Conservation (phyloP, 2,113 vertebrate species). For the Coregonus clupeaformis region DNA sequence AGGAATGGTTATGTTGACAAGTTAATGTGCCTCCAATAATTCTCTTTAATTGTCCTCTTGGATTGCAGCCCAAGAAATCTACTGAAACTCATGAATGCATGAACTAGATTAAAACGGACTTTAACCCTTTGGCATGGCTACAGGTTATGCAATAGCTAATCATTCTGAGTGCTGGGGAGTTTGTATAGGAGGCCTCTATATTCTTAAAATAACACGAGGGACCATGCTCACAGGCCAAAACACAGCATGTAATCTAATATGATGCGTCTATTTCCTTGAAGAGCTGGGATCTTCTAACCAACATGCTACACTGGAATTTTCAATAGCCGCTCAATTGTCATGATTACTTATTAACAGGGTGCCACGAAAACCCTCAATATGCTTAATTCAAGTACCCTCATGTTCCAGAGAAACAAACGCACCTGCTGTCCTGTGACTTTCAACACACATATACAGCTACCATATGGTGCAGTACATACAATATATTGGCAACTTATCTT, state of each 20-base stretch:
- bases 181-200: slow-evolving; percentile 50
- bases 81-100: slow-evolving; percentile 58
- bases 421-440: too few relatives aligned
- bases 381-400: too few relatives aligned
- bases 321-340: background rate
- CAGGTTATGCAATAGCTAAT: slow-evolving; percentile 72
- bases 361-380: background rate
- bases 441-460: too few relatives aligned
- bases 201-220: slow-evolving; percentile 47
- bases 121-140: slow-evolving; percentile 63
- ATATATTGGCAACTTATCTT: too few relatives aligned
- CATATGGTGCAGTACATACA: too few relatives aligned
- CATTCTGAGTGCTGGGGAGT: slow-evolving; percentile 68
- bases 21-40: slow-evolving; percentile 70
- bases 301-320: background rate
- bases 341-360: background rate
- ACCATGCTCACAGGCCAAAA: slow-evolving; percentile 16
- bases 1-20: slow-evolving; percentile 67
- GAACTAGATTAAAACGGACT: slow-evolving; percentile 66
- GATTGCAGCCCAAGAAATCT: slow-evolving; percentile 59
- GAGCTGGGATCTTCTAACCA: background rate
- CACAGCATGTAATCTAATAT: slow-evolving; percentile 11
- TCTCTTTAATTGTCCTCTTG: slow-evolving; percentile 73
- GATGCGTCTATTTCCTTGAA: background rate
- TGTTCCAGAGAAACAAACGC: too few relatives aligned